phyloP scores from a whole-genome alignment of 2,797 vertebrate species.

The Paratrypauchen microcephalus region DNA sequence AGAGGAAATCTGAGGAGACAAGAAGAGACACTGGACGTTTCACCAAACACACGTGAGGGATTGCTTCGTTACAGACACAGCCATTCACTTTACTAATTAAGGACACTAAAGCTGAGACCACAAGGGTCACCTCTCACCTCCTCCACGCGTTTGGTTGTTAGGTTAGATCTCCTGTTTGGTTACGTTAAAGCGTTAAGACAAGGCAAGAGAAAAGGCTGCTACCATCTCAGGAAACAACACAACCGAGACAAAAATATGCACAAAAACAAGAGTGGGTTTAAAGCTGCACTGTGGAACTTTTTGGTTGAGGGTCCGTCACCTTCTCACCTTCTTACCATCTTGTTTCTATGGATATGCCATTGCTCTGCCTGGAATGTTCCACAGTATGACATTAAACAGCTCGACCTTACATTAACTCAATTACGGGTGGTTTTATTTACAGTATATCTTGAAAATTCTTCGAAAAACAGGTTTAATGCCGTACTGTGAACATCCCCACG shows the following conservation, averaged over 20 bases:
- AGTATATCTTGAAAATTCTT: too few species aligned
- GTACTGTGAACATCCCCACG: too few species aligned
- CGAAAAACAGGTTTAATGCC: too few species aligned
- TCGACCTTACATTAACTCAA: too few species aligned
- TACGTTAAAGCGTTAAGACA: conserved; percentile 99
- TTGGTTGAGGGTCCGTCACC: too few species aligned
- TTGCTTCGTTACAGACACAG: conserved; percentile 97
- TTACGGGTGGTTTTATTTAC: too few species aligned
- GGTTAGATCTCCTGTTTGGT: conserved; percentile 99
- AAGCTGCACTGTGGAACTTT: conserved; percentile 42
- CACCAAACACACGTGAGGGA: conserved; percentile 88
- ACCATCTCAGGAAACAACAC: conserved; percentile 84
- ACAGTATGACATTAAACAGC: too few species aligned
- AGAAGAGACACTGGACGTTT: conserved; percentile 96
- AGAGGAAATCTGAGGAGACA: conserved; percentile 91
- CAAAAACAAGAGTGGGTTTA: conserved; percentile 33
- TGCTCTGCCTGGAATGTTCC: too few species aligned
- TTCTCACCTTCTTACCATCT: too few species aligned
- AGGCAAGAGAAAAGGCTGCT: conserved; percentile 99
- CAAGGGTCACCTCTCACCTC: conserved; percentile 92
- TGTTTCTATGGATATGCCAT: too few species aligned
- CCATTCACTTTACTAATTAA: conserved; percentile 95
- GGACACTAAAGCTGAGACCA: conserved; percentile 95
- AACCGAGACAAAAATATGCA: conserved; percentile 52
- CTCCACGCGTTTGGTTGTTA: conserved; percentile 93